Evolutionary conservation across 2,113 vertebrate species (phyloP).

Genomic region (Paratilapia polleni): DNA sequence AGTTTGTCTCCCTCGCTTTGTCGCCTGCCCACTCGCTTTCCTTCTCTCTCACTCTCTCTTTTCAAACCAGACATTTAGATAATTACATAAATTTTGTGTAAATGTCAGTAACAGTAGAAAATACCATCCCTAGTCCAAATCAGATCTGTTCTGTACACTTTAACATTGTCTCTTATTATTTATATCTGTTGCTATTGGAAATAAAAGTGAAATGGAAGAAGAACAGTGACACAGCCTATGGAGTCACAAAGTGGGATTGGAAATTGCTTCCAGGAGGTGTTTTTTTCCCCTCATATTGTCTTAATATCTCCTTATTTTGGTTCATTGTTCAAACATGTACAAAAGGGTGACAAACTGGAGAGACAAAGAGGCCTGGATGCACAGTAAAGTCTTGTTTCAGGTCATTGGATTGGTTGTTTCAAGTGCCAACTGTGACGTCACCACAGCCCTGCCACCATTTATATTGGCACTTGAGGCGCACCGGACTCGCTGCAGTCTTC

Average conservation of each 20-base stretch:
- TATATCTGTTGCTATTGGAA: background rate
- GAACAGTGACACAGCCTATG: background rate
- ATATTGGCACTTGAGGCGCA: too few relatives aligned
- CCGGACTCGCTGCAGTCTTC: too few relatives aligned
- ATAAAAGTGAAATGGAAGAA: background rate
- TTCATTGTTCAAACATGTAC: background rate
- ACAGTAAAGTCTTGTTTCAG: background rate
- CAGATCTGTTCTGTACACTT: slow-evolving; percentile 8
- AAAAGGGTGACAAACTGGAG: background rate
- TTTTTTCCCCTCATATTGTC: background rate
- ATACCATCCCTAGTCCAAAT: background rate
- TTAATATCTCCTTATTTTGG: background rate
- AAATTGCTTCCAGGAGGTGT: background rate
- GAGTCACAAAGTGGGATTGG: background rate
- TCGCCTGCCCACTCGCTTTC: background rate
- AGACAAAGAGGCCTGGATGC: background rate
- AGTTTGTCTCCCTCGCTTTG: background rate
- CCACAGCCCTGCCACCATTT: too few relatives aligned
- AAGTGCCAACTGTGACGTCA: background rate
- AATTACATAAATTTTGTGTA: slow-evolving; percentile 35
- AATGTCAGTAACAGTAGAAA: slow-evolving; percentile 41
- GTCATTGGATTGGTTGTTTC: background rate
- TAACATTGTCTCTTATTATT: background rate
- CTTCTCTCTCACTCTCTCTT: background rate
- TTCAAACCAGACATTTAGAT: slow-evolving; percentile 17